These are phyloP conservation scores for Chrysotoxum bicinctum DNA, from an alignment of 2,888 invertebrate species.

Conservation along the genomic window DNA sequence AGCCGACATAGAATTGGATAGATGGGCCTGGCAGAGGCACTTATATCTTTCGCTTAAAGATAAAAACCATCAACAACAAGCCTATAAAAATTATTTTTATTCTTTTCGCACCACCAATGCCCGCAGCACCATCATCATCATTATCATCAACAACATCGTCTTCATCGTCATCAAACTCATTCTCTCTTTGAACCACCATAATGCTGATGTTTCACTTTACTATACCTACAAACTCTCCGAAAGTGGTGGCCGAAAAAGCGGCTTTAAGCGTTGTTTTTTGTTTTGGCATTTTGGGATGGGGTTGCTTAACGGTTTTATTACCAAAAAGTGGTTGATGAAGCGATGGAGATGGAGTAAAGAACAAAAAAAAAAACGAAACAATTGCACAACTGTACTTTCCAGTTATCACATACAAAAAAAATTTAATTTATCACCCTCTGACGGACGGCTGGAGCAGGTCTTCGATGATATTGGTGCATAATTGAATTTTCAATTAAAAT, in stretches of 20 bases:
- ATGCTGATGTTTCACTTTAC: conserved; percentile 68
- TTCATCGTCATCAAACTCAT: conserved; percentile 30
- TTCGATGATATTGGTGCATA: conserved; percentile 48
- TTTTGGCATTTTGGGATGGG: conserved; percentile 20
- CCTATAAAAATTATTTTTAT: conserved; percentile 65
- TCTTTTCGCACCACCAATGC: conserved; percentile 34
- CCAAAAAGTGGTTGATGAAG: conserved; percentile 33
- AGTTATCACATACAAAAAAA: conserved; percentile 21
- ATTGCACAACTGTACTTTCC: background rate
- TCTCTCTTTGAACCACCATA: conserved; percentile 6
- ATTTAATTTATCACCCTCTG: conserved; percentile 27
- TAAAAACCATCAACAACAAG: conserved; percentile 69
- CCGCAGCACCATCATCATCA: background rate
- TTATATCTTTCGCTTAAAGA: conserved; percentile 64
- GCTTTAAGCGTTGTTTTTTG: conserved; percentile 56
- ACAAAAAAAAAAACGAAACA: conserved; percentile 5
- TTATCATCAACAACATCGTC: conserved; percentile 6
- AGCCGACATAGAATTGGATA: conserved; percentile 40
- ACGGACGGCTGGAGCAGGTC: no score
- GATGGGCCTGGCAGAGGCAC: conserved; percentile 46
- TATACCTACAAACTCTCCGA: background rate
- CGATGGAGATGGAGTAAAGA: background rate
- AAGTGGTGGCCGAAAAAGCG: background rate
- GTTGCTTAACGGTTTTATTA: conserved; percentile 62
- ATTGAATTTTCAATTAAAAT: conserved; percentile 72